Evolutionary conservation across 2,113 vertebrate genomes (phyloP).

Genomic region (Ondatra zibethicus): DNA sequence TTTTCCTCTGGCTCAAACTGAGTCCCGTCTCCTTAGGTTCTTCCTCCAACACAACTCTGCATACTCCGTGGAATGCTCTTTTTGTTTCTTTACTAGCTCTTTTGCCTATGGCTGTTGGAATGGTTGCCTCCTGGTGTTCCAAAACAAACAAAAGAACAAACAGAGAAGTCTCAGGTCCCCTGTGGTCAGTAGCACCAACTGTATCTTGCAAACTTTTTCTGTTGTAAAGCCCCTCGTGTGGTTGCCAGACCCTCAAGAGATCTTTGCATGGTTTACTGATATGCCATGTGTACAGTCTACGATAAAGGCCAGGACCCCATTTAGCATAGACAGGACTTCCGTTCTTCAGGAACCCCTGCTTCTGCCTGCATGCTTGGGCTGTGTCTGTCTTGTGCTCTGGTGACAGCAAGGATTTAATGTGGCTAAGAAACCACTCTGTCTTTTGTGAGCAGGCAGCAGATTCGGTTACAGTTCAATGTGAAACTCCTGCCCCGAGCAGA

Average conservation of each 20-base stretch:
- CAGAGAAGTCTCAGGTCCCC: background rate
- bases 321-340: background rate
- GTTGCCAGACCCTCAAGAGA: background rate
- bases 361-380: background rate
- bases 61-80: background rate
- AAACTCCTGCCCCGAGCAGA: background rate
- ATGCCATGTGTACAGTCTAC: background rate
- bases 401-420: background rate
- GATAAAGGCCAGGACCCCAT: background rate
- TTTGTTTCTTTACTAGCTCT: background rate
- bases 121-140: fast-evolving
- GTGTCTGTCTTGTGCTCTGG: background rate
- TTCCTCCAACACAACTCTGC: background rate
- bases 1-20: background rate
- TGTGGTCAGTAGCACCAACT: background rate
- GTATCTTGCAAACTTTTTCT: background rate
- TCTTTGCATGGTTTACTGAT: background rate
- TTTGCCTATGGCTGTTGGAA: background rate
- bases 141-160: background rate
- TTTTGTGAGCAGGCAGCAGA: constrained; percentile 3
- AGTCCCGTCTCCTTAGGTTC: background rate
- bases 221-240: fast-evolving
- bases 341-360: background rate
- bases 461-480: background rate
- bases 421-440: background rate